These are phyloP conservation scores for Hippolais icterina DNA, from an alignment of 2,113 vertebrate genomes.

Conservation along the genomic window DNA sequence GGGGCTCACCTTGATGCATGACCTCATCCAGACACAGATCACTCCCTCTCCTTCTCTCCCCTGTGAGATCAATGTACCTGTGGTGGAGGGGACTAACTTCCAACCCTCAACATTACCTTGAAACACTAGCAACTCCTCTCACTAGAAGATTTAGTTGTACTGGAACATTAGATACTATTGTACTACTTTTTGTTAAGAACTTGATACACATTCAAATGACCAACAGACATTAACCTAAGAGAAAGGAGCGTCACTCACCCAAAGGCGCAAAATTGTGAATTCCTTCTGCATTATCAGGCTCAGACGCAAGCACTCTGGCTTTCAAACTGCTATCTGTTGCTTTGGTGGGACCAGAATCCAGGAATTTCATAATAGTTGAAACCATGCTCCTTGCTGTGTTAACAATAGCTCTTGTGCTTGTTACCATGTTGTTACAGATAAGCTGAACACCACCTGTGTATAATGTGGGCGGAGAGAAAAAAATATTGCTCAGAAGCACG, in stretches of 20 bases:
- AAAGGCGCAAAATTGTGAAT: conserved; percentile 98
- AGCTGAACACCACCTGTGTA: conserved; percentile 92
- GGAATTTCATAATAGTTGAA: conserved; percentile 99
- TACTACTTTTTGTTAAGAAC: background rate
- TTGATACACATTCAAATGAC: background rate
- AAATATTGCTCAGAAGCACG: background rate
- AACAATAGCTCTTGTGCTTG: conserved; percentile 96
- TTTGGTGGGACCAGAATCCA: conserved; percentile 95
- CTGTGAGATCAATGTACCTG: background rate
- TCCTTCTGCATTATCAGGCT: conserved; percentile 96
- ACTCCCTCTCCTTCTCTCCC: background rate
- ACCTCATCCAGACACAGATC: background rate
- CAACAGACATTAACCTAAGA: background rate
- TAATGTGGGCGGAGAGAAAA: background rate
- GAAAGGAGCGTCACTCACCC: conserved; percentile 72
- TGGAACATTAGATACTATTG: background rate
- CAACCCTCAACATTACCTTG: background rate
- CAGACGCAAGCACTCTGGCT: conserved; percentile 92
- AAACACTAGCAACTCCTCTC: background rate
- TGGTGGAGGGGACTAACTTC: background rate
- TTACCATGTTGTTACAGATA: conserved; percentile 99
- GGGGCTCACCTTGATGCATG: background rate
- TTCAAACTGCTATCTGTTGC: conserved; percentile 90
- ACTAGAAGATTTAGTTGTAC: background rate
- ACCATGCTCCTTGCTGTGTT: conserved; percentile 99